These are phyloP conservation scores for Conus betulinus DNA, from an alignment of 1,140 invertebrate genomes.

Conservation along the genomic window DNA sequence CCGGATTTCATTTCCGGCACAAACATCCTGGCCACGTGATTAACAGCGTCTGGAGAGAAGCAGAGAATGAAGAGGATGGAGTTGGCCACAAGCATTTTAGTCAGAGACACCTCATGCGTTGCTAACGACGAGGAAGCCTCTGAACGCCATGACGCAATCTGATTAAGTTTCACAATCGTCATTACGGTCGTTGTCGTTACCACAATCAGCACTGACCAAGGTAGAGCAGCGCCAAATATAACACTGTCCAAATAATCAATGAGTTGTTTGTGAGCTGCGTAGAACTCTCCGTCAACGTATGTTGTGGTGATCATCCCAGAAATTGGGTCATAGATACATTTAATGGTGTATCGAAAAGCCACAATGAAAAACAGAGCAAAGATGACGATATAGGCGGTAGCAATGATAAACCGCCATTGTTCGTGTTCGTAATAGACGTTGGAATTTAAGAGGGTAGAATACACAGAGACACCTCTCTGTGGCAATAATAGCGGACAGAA, in stretches of 20 bases:
- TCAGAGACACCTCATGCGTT: not conserved
- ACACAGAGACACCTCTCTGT: not conserved
- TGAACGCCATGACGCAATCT: not conserved
- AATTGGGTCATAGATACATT: not conserved
- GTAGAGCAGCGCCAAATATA: not conserved
- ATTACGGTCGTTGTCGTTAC: not conserved
- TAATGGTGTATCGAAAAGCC: not conserved
- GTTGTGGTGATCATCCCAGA: not conserved
- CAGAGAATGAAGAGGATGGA: not conserved
- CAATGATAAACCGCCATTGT: slow-evolving; percentile 1
- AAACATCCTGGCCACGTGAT: not conserved
- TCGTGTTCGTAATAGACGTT: not conserved
- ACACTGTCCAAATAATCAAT: not conserved
- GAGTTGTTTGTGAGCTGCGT: not conserved
- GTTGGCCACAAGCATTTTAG: slow-evolving; percentile 12
- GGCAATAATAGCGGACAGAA: not conserved
- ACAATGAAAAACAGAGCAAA: not conserved
- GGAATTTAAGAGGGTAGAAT: not conserved
- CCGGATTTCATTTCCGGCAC: not conserved
- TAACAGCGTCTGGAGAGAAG: not conserved
- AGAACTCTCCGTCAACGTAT: not conserved
- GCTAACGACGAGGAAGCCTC: not conserved
- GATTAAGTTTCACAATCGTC: not conserved
- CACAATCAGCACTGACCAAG: not conserved
- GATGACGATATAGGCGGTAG: not conserved